These are phyloP conservation scores for Diachasmimorpha longicaudata DNA, from an alignment of 1,140 invertebrate species.

Conservation along the genomic window DNA sequence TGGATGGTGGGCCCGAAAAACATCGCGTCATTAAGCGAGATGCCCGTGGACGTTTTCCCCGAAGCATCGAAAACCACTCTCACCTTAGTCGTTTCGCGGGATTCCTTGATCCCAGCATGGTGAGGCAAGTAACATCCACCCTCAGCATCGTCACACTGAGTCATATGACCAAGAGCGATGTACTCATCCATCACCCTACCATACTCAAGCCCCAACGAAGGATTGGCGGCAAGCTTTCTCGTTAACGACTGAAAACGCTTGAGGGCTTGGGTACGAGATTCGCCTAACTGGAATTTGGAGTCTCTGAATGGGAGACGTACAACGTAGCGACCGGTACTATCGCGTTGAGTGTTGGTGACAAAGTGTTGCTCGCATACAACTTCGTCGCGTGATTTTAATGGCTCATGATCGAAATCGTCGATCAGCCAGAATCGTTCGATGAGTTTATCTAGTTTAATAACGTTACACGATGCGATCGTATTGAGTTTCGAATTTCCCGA, in stretches of 20 bases:
- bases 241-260: background rate
- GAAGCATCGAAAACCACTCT: constrained; percentile 42
- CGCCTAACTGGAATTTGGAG: constrained; percentile 6
- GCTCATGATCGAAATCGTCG: background rate
- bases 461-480: background rate
- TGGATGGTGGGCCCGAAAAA: constrained; percentile 21
- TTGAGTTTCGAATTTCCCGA: too few species aligned
- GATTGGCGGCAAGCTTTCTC: background rate
- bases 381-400: background rate
- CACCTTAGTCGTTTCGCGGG: background rate
- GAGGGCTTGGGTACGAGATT: constrained; percentile 22
- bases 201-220: background rate
- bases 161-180: background rate
- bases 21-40: constrained; percentile 29
- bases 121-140: constrained; percentile 25
- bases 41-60: background rate
- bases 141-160: background rate
- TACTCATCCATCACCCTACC: background rate
- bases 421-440: background rate
- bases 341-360: background rate
- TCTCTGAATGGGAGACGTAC: constrained; percentile 18
- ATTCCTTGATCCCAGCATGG: constrained; percentile 3
- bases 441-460: background rate
- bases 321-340: constrained; percentile 28
- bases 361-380: background rate